Conservation (phyloP, 2,797 vertebrate species). For the Myoxocephalus aenaeus region DNA sequence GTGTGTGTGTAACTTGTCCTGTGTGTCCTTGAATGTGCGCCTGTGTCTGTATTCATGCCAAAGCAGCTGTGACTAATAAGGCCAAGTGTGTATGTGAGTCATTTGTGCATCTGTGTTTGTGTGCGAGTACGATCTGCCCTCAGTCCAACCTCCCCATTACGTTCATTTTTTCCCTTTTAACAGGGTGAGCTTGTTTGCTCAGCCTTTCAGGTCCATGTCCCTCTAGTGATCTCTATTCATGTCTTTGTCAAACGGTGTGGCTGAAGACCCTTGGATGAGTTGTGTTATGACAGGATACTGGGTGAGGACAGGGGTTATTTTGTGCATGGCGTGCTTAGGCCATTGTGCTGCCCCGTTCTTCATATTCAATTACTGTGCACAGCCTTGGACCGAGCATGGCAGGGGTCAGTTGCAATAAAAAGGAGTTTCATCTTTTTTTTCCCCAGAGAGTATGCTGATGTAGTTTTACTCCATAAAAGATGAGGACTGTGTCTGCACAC, state of each 20-base stretch:
- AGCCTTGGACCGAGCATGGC: constrained; percentile 47
- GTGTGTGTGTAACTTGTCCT: not conserved
- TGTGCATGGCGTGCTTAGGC: constrained; percentile 36
- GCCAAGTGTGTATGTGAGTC: constrained; percentile 9
- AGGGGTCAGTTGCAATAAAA: constrained; percentile 65
- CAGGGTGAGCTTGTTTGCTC: constrained; percentile 35
- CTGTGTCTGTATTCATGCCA: constrained; percentile 12
- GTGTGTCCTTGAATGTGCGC: not conserved
- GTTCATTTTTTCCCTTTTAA: constrained; percentile 7
- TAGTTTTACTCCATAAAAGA: constrained; percentile 64
- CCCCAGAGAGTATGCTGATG: constrained; percentile 47
- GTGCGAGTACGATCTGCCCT: constrained; percentile 38
- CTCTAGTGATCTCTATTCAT: constrained; percentile 44
- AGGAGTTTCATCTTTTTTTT: not conserved
- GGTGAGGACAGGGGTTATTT: constrained; percentile 20
- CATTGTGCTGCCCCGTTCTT: constrained; percentile 59
- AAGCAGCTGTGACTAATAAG: constrained; percentile 38
- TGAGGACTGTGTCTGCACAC: constrained; percentile 43
- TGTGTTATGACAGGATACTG: constrained; percentile 45
- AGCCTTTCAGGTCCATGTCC: constrained; percentile 39
- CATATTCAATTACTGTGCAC: constrained; percentile 70
- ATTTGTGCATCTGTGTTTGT: constrained; percentile 24
- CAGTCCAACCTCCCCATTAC: constrained; percentile 22
- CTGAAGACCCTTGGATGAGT: constrained; percentile 42
- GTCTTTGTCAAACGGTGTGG: constrained; percentile 54